These are phyloP conservation scores for Axis porcinus DNA, from an alignment of 2,113 vertebrate species.

Conservation along the genomic window DNA sequence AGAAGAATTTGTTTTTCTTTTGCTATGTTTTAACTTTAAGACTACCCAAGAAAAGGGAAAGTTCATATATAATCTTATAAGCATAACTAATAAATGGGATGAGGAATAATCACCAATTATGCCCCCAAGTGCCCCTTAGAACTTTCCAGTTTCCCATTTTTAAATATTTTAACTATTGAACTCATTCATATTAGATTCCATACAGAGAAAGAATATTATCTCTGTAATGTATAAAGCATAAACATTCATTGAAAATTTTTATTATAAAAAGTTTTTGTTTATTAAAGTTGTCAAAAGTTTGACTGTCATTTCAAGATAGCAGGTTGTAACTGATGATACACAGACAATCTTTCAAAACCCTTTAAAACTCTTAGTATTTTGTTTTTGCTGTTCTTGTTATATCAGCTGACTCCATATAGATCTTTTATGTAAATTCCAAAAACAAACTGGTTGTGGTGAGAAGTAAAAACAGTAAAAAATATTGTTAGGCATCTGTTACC, in stretches of 20 bases:
- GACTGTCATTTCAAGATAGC: not conserved
- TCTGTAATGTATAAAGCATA: not conserved
- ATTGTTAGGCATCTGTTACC: not conserved
- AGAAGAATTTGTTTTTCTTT: not conserved
- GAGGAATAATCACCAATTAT: not conserved
- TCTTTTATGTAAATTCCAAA: not conserved
- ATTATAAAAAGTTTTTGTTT: not conserved
- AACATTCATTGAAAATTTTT: not conserved
- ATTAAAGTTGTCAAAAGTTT: not conserved
- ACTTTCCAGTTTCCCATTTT: not conserved
- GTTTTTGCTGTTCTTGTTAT: not conserved
- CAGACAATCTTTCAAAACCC: not conserved
- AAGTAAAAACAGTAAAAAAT: slow-evolving; percentile 16
- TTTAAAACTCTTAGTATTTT: not conserved
- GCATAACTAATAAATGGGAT: not conserved
- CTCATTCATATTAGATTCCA: not conserved
- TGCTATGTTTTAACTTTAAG: not conserved
- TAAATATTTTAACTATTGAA: not conserved
- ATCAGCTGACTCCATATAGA: not conserved
- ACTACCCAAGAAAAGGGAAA: not conserved
- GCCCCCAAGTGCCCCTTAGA: not conserved
- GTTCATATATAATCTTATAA: not conserved
- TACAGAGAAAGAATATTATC: not conserved
- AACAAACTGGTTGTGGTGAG: not conserved
- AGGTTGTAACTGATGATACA: not conserved